Evolutionary conservation across 2,888 invertebrate species (phyloP), one percentile per base, ranked within the genome.

Genomic region (Agrochola macilenta): DNA sequence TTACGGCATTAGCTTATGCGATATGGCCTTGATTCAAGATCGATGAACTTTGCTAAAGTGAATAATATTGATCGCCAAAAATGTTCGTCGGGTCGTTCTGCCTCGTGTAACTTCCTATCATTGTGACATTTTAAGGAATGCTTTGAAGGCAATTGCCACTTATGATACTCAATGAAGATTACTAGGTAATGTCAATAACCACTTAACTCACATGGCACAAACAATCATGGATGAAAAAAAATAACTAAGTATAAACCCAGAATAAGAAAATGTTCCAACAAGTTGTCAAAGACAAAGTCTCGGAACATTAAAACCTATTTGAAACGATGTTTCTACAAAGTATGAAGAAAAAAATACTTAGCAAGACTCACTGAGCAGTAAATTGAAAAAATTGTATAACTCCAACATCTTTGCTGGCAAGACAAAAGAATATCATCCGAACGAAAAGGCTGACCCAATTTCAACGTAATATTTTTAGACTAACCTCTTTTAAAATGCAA

Each of bases 11-110:
- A 57, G 76, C 73, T 82, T 76, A 87, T 82, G 87, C 84, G 78
- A 78, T 35, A 60, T 77, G 83, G 78, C 88, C 86, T 87, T 87
- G 82, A 78, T 81, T 83, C 73, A 75, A 84, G 88, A 87, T 78
- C 88, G 82, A 87, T 84, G 88, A 87, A 84, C 87, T 86, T 83
- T 78, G 69, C 72, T 80, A 74, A 81, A 81, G 78, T 86, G 79
- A 87, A 87, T 84, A 84, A 87, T 87, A 82, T 88, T 61, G 87
- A 88, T 86, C 76, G 81, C 63, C 79, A 58, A 78, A 82, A 82
- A 35, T 46, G 76, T n/a, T 54, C 11, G 54, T 35, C 63, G 49
- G 78, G 61, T 83, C 35, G 35, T 78, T 78, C 64, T 52, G 26
- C 39, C 35, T 64, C 54, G 52, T 69, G 63, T 70, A 49, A 30